These are phyloP conservation scores for Brachirus orientalis DNA, from an alignment of 2,113 vertebrate genomes.

Conservation along the genomic window DNA sequence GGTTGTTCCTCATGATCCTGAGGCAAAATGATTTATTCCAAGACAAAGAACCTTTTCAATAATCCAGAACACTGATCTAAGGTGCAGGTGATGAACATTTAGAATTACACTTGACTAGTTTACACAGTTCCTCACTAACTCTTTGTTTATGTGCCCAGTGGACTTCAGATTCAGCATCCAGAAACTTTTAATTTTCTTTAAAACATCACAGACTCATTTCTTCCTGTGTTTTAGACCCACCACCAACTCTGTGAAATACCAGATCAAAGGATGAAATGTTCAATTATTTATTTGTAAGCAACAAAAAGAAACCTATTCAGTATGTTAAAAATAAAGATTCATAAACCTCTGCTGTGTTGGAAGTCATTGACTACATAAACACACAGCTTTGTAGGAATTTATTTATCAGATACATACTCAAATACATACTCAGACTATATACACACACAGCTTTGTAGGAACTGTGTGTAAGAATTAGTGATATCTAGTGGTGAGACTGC, in stretches of 20 bases:
- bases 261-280: conserved; percentile 32
- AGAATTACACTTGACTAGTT: background rate
- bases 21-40: too few relatives aligned
- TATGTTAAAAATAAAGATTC: conserved; percentile 76
- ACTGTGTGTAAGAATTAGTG: too few relatives aligned
- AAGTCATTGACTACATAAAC: conserved; percentile 4
- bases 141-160: background rate
- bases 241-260: background rate
- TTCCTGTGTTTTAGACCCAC: background rate
- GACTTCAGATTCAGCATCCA: background rate
- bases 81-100: background rate
- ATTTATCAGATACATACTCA: too few relatives aligned
- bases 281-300: conserved; percentile 78
- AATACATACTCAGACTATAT: too few relatives aligned
- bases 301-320: conserved; percentile 59
- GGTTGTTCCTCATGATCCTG: too few relatives aligned
- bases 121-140: background rate
- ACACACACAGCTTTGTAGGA: conserved; percentile 46
- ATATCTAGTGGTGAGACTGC: too few relatives aligned
- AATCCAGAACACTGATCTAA: background rate
- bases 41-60: too few relatives aligned
- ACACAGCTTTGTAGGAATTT: conserved; percentile 52
- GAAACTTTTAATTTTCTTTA: background rate
- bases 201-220: background rate
- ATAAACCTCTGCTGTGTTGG: conserved; percentile 27